phyloP scores from a whole-genome alignment of 2,113 vertebrate species.

The Dunckerocampus dactyliophorus region DNA sequence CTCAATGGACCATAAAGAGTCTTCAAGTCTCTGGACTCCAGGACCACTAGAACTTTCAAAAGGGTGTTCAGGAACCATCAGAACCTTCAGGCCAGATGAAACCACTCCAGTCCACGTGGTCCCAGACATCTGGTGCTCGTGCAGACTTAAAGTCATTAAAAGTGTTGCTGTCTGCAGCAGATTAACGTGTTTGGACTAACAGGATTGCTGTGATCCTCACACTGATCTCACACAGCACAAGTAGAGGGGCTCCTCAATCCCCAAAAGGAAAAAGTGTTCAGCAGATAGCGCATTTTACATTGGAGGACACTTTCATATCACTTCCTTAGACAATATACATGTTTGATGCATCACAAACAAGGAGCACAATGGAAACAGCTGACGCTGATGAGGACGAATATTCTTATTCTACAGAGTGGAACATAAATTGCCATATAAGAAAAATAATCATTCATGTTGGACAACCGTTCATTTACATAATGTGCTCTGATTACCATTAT shows the following conservation, averaged over 20 bases:
- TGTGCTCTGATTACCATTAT: no score
- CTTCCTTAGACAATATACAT: no score
- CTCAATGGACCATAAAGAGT: no score
- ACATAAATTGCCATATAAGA: no score
- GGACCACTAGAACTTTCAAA: background rate
- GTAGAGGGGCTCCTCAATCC: background rate
- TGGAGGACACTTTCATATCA: background rate
- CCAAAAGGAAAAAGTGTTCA: background rate
- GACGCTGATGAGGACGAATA: no score
- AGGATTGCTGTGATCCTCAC: constrained; percentile 9
- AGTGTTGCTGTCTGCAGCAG: background rate
- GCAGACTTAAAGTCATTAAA: constrained; percentile 9
- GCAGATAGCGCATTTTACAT: background rate
- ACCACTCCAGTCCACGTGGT: background rate
- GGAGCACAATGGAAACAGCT: no score
- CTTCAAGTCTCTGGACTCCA: background rate
- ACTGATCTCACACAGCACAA: background rate
- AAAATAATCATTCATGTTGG: no score
- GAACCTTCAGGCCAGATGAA: no score
- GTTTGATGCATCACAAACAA: no score
- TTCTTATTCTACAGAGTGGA: no score
- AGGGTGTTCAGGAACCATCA: no score
- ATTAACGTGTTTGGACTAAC: constrained; percentile 10
- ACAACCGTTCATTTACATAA: no score
- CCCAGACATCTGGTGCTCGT: background rate